Base-by-base conservation (phyloP, 2,888 invertebrate species). In the Leptopilina syphax region DNA sequence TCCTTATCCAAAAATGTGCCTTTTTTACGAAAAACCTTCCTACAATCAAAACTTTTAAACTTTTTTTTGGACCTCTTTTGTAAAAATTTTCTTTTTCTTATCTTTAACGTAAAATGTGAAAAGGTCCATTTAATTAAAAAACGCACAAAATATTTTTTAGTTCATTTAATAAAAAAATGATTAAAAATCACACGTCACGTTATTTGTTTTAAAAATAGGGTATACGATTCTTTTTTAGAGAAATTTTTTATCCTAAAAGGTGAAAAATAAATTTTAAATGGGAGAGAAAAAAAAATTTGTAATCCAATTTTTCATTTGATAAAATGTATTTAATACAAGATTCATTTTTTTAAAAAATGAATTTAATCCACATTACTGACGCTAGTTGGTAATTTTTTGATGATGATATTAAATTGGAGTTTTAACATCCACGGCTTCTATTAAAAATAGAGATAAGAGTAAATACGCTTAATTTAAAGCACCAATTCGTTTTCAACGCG, bases 1-100 rank as follows among this genome's bases (percentile, higher is more conserved):
- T 73, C 34, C 54, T 73, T 73, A 54, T 73, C 70, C 73, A 73
- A 57, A 73, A 73, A 73, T 73, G 73, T 73, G 73, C 73, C 73
- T 73, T 73, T 73, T 73, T 73, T 73, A 73, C 34, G 73, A n/a
- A 73, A 34, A 73, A 73, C 34, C 54, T 73, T 57, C 34, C 27
- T 12, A 34, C n/a, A 73, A 57, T 73, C 57, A 73, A 73, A 73
- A 34, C 8, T n/a, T 57, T 50, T 34, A n/a, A 34, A 13, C 34
- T n/a, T 34, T 73, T 34, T 41, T 65, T 34, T 1, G 63, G 63
- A 63, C 63, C 18, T 9, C 8, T 63, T 63, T 63, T 24, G 63
- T 63, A 24, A 3, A 1, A 9, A 8, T 63, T 24, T 24, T 63
- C 4, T 18, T 63, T 8, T 9, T 44, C 34, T 6, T 44, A 7